Percentiles rank a stretch among this genome's conserved stretches.
phyloP scores from a whole-genome alignment of 2,888 invertebrate genomes.

The Diplolepis rosae region DNA sequence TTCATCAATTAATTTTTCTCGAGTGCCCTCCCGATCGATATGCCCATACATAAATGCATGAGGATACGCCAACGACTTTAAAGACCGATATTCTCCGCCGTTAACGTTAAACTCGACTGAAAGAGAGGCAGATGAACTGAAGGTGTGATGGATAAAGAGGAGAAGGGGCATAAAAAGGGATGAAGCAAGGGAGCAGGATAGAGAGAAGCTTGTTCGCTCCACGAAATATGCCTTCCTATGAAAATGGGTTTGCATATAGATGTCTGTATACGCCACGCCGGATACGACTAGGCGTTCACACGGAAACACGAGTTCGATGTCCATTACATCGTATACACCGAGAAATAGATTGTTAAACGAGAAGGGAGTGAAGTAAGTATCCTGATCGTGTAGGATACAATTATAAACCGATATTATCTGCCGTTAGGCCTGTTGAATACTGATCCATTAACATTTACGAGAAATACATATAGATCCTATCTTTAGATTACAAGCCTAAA shows the following conservation, averaged over 20 bases:
- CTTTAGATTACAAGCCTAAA: too few relatives aligned
- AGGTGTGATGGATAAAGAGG: slow-evolving; percentile 30
- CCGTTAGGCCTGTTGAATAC: slow-evolving; percentile 15
- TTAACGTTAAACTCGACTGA: slow-evolving; percentile 47
- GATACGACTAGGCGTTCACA: slow-evolving; percentile 18
- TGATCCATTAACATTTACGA: not conserved
- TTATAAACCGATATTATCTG: slow-evolving; percentile 26
- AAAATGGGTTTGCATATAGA: not conserved
- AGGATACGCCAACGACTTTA: slow-evolving; percentile 54
- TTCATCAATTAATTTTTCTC: slow-evolving; percentile 57
- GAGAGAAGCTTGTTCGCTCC: slow-evolving; percentile 24
- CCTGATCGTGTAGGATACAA: not conserved
- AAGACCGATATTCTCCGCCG: slow-evolving; percentile 55
- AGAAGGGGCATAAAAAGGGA: slow-evolving; percentile 28
- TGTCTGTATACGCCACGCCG: slow-evolving; percentile 5
- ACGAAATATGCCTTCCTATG: slow-evolving; percentile 31
- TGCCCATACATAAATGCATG: slow-evolving; percentile 62
- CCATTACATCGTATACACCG: not conserved
- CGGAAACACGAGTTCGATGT: slow-evolving; percentile 19
- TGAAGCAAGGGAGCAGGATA: slow-evolving; percentile 7
- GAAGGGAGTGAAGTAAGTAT: not conserved
- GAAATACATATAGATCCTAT: not conserved
- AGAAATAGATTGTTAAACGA: slow-evolving; percentile 28
- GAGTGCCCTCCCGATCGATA: slow-evolving; percentile 53
- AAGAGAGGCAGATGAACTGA: slow-evolving; percentile 18